These are phyloP conservation scores for Drosophila tristis DNA, from an alignment of 1,140 invertebrate species.

Conservation along the genomic window DNA sequence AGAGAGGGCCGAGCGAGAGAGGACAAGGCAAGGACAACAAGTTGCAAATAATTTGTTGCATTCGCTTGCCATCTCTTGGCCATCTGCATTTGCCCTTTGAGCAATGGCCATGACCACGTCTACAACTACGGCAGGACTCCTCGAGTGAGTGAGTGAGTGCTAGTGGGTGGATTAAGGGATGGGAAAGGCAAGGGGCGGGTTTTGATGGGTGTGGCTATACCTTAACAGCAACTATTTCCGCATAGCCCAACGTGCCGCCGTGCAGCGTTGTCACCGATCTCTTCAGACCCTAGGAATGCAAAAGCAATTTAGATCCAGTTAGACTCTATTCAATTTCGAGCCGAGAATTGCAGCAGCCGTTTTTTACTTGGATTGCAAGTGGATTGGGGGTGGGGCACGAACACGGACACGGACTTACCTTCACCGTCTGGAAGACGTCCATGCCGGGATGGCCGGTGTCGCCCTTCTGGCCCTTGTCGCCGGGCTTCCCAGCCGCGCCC, in stretches of 20 bases:
- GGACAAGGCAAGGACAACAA: constrained; percentile 61
- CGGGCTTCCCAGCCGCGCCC: constrained; percentile 94
- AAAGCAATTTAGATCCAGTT: constrained; percentile 52
- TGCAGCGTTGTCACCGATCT: constrained; percentile 95
- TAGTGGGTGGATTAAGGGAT: background rate
- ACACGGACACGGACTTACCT: constrained; percentile 87
- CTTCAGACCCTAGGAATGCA: constrained; percentile 90
- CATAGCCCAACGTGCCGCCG: constrained; percentile 94
- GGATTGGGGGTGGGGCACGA: constrained; percentile 15
- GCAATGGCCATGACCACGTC: constrained; percentile 54
- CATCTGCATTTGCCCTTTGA: constrained; percentile 68
- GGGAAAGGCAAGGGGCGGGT: constrained; percentile 1
- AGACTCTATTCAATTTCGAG: constrained; percentile 50
- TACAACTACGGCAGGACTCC: constrained; percentile 5
- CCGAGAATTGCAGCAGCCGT: constrained; percentile 50
- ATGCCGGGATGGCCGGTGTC: constrained; percentile 94
- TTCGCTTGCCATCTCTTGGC: constrained; percentile 43
- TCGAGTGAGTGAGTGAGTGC: no score
- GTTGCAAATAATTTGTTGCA: constrained; percentile 72
- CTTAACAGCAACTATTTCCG: constrained; percentile 98
- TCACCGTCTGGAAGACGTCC: constrained; percentile 95
- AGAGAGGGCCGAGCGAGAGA: constrained; percentile 2
- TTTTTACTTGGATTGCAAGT: constrained; percentile 41
- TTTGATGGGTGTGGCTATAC: constrained; percentile 85
- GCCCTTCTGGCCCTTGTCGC: constrained; percentile 94